These are phyloP conservation scores for Triplophysa dalaica DNA, from an alignment of 2,113 vertebrate species.

Conservation along the genomic window DNA sequence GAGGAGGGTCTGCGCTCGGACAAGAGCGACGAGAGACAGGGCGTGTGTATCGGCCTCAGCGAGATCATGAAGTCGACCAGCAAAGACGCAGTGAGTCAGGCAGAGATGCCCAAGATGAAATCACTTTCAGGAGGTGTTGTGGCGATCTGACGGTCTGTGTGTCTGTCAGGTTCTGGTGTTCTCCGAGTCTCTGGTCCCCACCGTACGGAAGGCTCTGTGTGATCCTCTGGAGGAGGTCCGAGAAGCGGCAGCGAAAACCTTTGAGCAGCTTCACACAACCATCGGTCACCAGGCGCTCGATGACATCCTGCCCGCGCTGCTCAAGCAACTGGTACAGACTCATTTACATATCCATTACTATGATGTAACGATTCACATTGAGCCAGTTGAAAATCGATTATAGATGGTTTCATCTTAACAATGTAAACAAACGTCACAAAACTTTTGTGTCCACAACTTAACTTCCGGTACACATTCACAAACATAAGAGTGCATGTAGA, in stretches of 20 bases:
- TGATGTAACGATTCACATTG: too few species aligned
- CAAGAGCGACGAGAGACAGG: conserved; percentile 96
- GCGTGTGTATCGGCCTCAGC: conserved; percentile 94
- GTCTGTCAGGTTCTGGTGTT: conserved; percentile 88
- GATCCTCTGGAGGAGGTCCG: conserved; percentile 95
- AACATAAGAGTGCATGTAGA: too few species aligned
- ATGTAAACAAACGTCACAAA: too few species aligned
- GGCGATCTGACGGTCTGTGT: background rate
- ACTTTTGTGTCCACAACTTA: too few species aligned
- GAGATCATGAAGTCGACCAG: conserved; percentile 99
- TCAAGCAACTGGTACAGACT: conserved; percentile 90
- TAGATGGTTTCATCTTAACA: too few species aligned
- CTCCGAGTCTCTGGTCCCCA: conserved; percentile 94
- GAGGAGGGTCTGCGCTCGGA: conserved; percentile 91
- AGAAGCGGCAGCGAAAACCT: conserved; percentile 96
- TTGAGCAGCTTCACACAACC: conserved; percentile 96
- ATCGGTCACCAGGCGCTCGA: conserved; percentile 96
- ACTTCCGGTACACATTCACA: too few species aligned
- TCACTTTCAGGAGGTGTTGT: background rate
- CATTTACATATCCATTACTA: background rate
- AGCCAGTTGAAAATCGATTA: too few species aligned
- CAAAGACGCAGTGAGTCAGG: conserved; percentile 87
- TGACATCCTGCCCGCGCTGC: conserved; percentile 90
- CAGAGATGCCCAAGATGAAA: background rate
- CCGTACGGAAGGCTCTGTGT: conserved; percentile 92